These are phyloP conservation scores for Periparus ater DNA, from an alignment of 2,797 vertebrate species.

Conservation along the genomic window DNA sequence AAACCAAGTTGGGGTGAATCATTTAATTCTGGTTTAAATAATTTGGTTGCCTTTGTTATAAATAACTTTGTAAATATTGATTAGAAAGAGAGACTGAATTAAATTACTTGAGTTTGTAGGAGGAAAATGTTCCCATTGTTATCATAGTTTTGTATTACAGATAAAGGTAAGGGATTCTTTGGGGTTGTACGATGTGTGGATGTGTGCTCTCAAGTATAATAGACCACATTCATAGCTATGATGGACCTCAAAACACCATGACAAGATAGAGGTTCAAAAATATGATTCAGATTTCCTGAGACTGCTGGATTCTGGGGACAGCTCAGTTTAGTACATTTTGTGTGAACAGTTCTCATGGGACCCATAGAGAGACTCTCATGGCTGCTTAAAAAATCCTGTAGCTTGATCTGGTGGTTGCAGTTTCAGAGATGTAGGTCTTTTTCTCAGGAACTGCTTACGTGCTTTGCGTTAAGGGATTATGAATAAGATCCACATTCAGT, in stretches of 20 bases:
- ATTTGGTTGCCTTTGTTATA: slow-evolving; percentile 1
- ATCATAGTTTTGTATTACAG: background rate
- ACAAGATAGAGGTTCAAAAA: background rate
- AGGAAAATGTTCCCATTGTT: background rate
- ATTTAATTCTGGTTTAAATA: slow-evolving; percentile 9
- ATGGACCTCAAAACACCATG: background rate
- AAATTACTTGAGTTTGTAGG: slow-evolving; percentile 2
- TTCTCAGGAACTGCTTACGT: background rate
- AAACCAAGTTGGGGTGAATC: background rate
- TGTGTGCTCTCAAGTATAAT: background rate
- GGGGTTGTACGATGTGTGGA: background rate
- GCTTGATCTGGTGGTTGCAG: background rate
- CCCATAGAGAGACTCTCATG: background rate
- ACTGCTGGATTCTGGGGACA: background rate
- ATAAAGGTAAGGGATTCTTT: background rate
- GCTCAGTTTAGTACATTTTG: background rate
- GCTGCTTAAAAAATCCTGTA: background rate
- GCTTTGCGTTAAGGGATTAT: background rate
- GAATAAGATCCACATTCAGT: background rate
- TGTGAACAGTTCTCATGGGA: background rate
- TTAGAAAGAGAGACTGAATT: background rate
- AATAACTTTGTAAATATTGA: background rate
- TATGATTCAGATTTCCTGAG: background rate
- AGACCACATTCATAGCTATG: background rate
- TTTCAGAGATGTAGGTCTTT: background rate